A percentile compares a stretch with the other conserved stretches of the same genome.
Conservation (phyloP, 2,888 invertebrate species). For the Yponomeuta plumbellus region DNA sequence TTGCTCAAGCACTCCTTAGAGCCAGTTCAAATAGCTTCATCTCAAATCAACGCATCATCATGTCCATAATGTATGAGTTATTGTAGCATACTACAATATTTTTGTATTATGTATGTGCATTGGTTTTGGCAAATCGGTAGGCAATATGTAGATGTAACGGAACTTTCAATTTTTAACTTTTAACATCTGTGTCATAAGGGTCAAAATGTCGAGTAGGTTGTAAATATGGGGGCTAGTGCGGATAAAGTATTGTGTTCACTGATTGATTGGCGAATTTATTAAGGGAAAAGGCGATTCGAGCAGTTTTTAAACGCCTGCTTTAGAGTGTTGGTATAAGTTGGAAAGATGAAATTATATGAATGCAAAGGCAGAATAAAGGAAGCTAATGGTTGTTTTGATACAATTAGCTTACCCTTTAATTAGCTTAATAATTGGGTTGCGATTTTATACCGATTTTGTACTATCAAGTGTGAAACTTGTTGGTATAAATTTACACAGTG, state of each 20-base stretch:
- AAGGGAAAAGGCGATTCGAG: not conserved
- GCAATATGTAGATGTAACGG: no score
- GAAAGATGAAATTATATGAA: not conserved
- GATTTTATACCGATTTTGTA: not conserved
- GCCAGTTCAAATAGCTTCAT: no score
- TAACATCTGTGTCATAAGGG: not conserved
- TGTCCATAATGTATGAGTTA: no score
- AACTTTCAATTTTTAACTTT: no score
- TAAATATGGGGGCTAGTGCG: not conserved
- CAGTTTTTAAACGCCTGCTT: not conserved
- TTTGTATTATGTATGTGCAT: no score
- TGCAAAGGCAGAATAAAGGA: not conserved
- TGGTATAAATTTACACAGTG: not conserved
- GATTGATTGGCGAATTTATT: slow-evolving; percentile 2
- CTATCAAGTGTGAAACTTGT: not conserved
- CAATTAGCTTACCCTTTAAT: not conserved
- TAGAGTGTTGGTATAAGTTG: not conserved
- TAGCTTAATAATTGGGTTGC: no score
- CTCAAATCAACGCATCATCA: no score
- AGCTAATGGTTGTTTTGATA: not conserved
- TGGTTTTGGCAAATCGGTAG: no score
- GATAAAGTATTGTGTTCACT: slow-evolving; percentile 5
- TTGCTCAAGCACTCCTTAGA: no score
- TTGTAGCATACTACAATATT: no score
- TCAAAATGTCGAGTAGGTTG: not conserved